These are phyloP conservation scores for Sylvicola cinctus DNA, from an alignment of 2,888 invertebrate genomes.

Conservation along the genomic window DNA sequence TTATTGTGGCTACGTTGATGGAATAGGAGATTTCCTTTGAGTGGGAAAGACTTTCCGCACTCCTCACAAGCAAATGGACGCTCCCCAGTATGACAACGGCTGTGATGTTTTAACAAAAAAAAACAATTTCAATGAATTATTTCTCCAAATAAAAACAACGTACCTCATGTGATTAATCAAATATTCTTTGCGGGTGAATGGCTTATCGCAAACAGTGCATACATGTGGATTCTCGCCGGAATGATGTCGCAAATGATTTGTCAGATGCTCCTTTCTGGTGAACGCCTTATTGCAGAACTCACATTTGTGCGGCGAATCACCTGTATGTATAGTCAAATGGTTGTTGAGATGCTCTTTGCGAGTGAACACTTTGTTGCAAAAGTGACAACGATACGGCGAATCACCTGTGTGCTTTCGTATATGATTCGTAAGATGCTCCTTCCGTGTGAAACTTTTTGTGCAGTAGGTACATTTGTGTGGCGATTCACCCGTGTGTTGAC, in stretches of 20 bases:
- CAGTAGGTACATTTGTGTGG: slow-evolving; percentile 74
- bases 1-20: slow-evolving; percentile 75
- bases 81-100: slow-evolving; percentile 44
- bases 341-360: slow-evolving; percentile 73
- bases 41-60: slow-evolving; percentile 70
- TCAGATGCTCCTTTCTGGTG: slow-evolving; percentile 66
- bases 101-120: slow-evolving; percentile 1
- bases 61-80: slow-evolving; percentile 66
- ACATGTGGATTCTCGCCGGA: slow-evolving; percentile 75
- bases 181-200: slow-evolving; percentile 71
- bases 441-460: slow-evolving; percentile 67
- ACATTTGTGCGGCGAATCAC: slow-evolving; percentile 67
- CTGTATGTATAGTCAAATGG: slow-evolving; percentile 52
- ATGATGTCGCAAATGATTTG: slow-evolving; percentile 71
- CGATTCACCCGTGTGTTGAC: slow-evolving; percentile 64
- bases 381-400: slow-evolving; percentile 42
- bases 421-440: slow-evolving; percentile 72
- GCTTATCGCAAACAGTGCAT: slow-evolving; percentile 67
- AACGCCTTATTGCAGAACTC: slow-evolving; percentile 72
- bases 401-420: slow-evolving; percentile 59
- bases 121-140: neutral
- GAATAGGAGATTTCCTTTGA: slow-evolving; percentile 67
- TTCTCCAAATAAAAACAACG: slow-evolving; percentile 12
- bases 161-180: slow-evolving; percentile 59
- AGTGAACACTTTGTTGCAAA: slow-evolving; percentile 38